Percentiles rank a stretch among this genome's conserved stretches.
Evolutionary conservation across 2,113 vertebrate species (phyloP).

Genomic region (Solenodon paradoxus): DNA sequence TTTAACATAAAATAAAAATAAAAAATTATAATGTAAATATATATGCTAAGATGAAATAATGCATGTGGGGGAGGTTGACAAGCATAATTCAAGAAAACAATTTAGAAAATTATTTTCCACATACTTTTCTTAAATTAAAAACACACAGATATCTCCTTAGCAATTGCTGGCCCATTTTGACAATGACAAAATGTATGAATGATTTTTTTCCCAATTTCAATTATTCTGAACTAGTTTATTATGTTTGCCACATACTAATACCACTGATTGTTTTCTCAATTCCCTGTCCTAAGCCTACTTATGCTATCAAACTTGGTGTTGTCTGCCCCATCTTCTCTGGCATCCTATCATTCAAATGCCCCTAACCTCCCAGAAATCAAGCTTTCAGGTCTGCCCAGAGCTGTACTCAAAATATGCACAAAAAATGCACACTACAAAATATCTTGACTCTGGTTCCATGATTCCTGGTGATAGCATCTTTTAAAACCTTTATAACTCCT

Average conservation of each 20-base stretch:
- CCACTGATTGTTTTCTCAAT: constrained; percentile 42
- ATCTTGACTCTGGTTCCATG: background rate
- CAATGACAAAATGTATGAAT: background rate
- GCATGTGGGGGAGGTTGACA: background rate
- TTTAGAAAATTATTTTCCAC: background rate
- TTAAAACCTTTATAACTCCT: background rate
- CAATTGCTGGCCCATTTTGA: background rate
- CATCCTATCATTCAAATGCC: background rate
- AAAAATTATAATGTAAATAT: background rate
- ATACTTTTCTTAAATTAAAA: constrained; percentile 28
- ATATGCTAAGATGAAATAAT: background rate
- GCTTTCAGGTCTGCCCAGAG: background rate
- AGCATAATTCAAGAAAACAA: background rate
- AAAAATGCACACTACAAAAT: background rate
- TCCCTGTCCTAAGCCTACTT: constrained; percentile 5
- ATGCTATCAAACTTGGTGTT: background rate
- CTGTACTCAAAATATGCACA: constrained; percentile 46
- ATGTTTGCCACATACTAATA: constrained; percentile 43
- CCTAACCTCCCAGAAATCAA: background rate
- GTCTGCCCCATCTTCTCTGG: background rate
- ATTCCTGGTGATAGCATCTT: constrained; percentile 37
- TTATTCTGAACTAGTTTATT: constrained; percentile 46
- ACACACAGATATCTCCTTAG: background rate
- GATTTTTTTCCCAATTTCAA: constrained; percentile 29
- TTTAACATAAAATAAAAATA: too few species aligned